These are phyloP conservation scores for Serripes groenlandicus DNA, from an alignment of 2,888 invertebrate species.

Conservation along the genomic window DNA sequence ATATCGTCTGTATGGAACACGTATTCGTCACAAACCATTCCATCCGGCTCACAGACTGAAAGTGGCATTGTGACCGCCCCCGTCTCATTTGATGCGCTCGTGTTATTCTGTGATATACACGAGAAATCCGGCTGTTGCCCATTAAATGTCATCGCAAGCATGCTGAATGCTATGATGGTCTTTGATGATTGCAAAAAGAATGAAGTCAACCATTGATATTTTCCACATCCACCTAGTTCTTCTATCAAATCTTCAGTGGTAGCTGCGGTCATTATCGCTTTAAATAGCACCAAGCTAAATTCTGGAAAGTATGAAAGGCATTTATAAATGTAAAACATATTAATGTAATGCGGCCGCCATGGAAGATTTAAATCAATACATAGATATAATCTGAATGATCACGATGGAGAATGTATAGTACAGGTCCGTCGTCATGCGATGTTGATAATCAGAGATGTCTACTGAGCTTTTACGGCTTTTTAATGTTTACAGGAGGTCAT, in stretches of 20 bases:
- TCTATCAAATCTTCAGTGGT: conserved; percentile 69
- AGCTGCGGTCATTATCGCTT: too few relatives aligned
- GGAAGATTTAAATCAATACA: too few relatives aligned
- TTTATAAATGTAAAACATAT: too few relatives aligned
- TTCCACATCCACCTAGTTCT: conserved; percentile 70
- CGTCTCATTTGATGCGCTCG: background rate
- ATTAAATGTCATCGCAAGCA: conserved; percentile 76
- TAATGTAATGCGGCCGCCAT: too few relatives aligned
- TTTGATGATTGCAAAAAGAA: conserved; percentile 56
- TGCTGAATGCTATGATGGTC: conserved; percentile 68
- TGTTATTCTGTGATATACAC: conserved; percentile 39
- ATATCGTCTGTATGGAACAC: conserved; percentile 38
- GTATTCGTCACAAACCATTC: conserved; percentile 28
- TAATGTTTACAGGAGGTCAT: too few relatives aligned
- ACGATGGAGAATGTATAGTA: too few relatives aligned
- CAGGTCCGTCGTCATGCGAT: too few relatives aligned
- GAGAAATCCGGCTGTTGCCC: conserved; percentile 70
- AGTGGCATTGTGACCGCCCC: background rate
- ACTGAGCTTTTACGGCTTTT: too few relatives aligned
- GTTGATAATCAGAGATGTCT: too few relatives aligned
- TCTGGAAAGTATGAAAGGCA: too few relatives aligned
- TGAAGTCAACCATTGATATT: conserved; percentile 70
- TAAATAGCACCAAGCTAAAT: too few relatives aligned
- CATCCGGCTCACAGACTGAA: conserved; percentile 7
- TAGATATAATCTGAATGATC: too few relatives aligned